These are phyloP conservation scores for Penelope pileata DNA, from an alignment of 2,113 vertebrate species.

Conservation along the genomic window DNA sequence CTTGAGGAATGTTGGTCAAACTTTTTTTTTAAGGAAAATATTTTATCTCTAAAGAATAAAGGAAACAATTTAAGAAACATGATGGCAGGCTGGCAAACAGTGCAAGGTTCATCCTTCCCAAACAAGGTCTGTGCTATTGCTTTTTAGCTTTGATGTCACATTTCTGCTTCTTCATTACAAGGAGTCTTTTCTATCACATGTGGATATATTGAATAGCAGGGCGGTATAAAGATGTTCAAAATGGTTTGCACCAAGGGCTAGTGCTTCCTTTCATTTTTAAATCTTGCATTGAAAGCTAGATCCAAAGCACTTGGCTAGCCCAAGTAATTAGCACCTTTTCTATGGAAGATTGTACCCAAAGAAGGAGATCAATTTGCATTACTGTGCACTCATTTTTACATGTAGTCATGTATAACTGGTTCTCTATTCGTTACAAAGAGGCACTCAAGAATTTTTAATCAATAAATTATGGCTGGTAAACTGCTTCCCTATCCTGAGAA, in stretches of 20 bases:
- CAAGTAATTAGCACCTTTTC: slow-evolving; percentile 41
- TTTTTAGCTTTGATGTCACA: slow-evolving; percentile 31
- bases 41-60: slow-evolving; percentile 13
- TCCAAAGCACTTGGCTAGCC: neutral
- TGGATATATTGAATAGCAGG: neutral
- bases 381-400: neutral
- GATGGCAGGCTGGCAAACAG: neutral
- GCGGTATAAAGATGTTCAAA: slow-evolving; percentile 15
- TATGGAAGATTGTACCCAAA: neutral
- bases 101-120: slow-evolving; percentile 3
- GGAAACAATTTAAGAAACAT: slow-evolving; percentile 3
- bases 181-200: neutral
- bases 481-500: neutral
- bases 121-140: neutral
- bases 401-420: neutral
- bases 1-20: neutral
- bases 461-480: neutral
- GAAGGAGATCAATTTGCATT: neutral
- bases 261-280: slow-evolving; percentile 36
- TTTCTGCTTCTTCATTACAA: slow-evolving; percentile 35
- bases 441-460: neutral
- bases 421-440: neutral
- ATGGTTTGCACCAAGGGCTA: neutral
- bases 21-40: neutral
- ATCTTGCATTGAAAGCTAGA: neutral